Evolutionary conservation across 2,113 vertebrate species (phyloP).

Genomic region (Motacilla tschutschensis): DNA sequence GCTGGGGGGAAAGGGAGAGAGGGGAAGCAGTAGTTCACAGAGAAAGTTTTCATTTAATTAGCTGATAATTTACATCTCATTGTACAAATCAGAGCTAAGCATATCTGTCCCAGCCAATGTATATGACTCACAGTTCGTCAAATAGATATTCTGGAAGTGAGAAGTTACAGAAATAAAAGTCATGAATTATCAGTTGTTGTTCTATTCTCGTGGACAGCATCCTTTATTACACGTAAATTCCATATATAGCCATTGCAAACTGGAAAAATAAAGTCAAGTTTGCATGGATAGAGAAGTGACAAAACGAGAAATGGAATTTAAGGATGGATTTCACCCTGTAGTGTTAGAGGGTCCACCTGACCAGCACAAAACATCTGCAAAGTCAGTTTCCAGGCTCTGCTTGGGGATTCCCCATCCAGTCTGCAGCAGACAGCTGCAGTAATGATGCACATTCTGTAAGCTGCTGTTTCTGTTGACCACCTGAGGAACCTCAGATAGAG

Average conservation of each 20-base stretch:
- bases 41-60: constrained; percentile 23
- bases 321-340: background rate
- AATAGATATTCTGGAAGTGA: constrained; percentile 40
- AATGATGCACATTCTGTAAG: background rate
- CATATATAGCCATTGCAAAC: background rate
- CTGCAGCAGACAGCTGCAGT: background rate
- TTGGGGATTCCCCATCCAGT: background rate
- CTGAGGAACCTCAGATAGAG: background rate
- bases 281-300: background rate
- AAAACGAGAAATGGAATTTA: background rate
- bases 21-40: background rate
- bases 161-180: constrained; percentile 47
- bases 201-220: background rate
- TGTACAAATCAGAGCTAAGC: constrained; percentile 24
- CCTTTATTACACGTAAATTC: background rate
- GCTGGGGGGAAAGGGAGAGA: background rate
- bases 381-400: background rate
- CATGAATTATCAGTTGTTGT: constrained; percentile 34
- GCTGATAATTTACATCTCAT: constrained; percentile 22
- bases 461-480: background rate
- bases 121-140: constrained; percentile 23
- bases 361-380: background rate
- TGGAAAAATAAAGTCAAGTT: background rate
- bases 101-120: background rate
- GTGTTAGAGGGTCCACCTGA: background rate